Conservation (phyloP, 2,797 vertebrate genomes). For the Labeo calbasu region DNA sequence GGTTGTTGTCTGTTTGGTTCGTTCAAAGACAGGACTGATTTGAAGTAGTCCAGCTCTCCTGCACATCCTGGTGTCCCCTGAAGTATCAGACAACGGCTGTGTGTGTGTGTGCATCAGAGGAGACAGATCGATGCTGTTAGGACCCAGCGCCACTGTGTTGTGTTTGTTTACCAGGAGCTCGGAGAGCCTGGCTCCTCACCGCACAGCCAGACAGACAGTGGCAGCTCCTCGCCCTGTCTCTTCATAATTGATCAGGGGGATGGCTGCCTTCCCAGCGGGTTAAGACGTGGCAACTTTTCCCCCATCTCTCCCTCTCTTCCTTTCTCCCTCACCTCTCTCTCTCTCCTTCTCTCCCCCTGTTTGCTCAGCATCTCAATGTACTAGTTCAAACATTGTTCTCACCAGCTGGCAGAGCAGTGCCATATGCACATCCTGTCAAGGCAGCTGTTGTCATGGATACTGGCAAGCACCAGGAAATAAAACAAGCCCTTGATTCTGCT, state of each 20-base stretch:
- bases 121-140: slow-evolving; percentile 95
- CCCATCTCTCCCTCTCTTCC: slow-evolving; percentile 17
- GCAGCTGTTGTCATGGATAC: slow-evolving; percentile 99
- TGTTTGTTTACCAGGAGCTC: slow-evolving; percentile 97
- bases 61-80: slow-evolving; percentile 44
- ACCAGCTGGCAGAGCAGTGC: slow-evolving; percentile 98
- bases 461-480: slow-evolving; percentile 89
- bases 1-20: slow-evolving; percentile 31
- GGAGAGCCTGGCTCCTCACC: slow-evolving; percentile 91
- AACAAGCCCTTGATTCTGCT: slow-evolving; percentile 89
- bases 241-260: slow-evolving; percentile 99
- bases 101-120: slow-evolving; percentile 69
- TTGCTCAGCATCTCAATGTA: slow-evolving; percentile 99
- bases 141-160: slow-evolving; percentile 89
- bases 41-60: slow-evolving; percentile 26
- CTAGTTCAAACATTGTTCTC: slow-evolving; percentile 99
- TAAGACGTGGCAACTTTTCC: slow-evolving; percentile 92
- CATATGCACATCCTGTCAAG: slow-evolving; percentile 99
- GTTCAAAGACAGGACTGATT: slow-evolving; percentile 40
- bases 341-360: slow-evolving; percentile 75
- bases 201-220: slow-evolving; percentile 87
- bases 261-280: slow-evolving; percentile 94
- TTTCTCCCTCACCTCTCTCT: slow-evolving; percentile 5
- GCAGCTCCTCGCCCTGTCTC: slow-evolving; percentile 82
- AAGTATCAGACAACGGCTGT: slow-evolving; percentile 49